These are phyloP conservation scores for Otus scops DNA, from an alignment of 2,797 vertebrate genomes.

Conservation along the genomic window DNA sequence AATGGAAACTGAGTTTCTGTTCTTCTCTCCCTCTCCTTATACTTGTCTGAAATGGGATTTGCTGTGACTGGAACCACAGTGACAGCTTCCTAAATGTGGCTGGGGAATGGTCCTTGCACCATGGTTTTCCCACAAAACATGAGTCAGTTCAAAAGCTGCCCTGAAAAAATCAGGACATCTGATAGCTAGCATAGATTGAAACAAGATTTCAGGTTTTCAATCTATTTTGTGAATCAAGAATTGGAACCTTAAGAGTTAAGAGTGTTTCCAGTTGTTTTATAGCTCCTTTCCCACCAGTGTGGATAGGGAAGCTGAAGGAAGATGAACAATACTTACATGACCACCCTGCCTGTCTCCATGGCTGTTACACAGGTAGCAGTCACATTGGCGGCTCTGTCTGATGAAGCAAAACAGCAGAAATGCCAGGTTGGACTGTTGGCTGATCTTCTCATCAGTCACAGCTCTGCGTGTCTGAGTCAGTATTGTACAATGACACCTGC, in stretches of 20 bases:
- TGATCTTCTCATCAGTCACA: not conserved
- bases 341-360: not conserved
- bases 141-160: not conserved
- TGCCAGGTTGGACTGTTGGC: not conserved
- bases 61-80: not conserved
- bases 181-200: not conserved
- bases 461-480: not conserved
- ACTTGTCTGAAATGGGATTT: not conserved
- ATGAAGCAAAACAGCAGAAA: not conserved
- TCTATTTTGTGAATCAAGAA: not conserved
- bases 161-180: not conserved
- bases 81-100: not conserved
- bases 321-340: fast-evolving
- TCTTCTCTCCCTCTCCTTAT: not conserved
- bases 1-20: not conserved
- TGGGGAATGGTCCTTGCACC: not conserved
- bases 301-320: not conserved
- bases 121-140: not conserved
- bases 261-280: not conserved
- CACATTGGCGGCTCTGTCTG: not conserved
- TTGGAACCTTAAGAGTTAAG: not conserved
- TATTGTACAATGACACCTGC: not conserved
- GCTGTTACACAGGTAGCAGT: not conserved
- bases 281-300: not conserved
- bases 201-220: not conserved